phyloP scores from a whole-genome alignment of 2,888 invertebrate genomes.

The Drosophila anceps region DNA sequence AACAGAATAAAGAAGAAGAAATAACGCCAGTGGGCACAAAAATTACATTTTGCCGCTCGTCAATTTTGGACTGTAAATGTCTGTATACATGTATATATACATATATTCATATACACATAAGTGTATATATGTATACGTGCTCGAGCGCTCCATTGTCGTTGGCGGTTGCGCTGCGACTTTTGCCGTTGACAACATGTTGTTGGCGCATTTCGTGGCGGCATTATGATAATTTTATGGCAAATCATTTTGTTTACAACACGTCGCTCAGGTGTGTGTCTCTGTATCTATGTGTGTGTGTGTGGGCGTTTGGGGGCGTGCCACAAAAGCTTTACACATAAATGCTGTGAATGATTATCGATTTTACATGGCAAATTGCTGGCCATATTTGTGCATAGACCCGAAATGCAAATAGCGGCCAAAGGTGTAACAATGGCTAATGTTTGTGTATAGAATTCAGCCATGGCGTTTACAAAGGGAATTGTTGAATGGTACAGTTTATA shows the following conservation, averaged over 20 bases:
- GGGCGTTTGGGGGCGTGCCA: slow-evolving; percentile 48
- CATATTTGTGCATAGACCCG: slow-evolving; percentile 5
- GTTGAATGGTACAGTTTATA: too few species aligned
- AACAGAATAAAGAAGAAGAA: slow-evolving; percentile 4
- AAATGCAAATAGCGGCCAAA: slow-evolving; percentile 38
- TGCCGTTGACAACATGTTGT: slow-evolving; percentile 81
- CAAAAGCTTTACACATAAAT: slow-evolving; percentile 63
- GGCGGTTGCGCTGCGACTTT: slow-evolving; percentile 14
- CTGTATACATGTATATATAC: background rate
- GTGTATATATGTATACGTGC: slow-evolving; percentile 17
- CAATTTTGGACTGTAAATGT: slow-evolving; percentile 50
- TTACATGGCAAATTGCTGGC: slow-evolving; percentile 74
- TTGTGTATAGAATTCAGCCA: background rate
- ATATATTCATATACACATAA: slow-evolving; percentile 12
- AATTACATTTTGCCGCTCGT: slow-evolving; percentile 61
- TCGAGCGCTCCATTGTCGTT: slow-evolving; percentile 35
- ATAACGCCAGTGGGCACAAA: slow-evolving; percentile 57
- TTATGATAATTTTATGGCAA: slow-evolving; percentile 82
- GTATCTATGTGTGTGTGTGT: slow-evolving; percentile 29
- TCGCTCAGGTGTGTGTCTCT: slow-evolving; percentile 47
- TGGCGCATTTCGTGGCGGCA: slow-evolving; percentile 78
- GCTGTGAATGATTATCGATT: slow-evolving; percentile 79
- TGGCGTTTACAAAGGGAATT: background rate
- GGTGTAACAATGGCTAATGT: slow-evolving; percentile 16
- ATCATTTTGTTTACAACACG: slow-evolving; percentile 81